These are phyloP conservation scores for Acanthosepion esculentum DNA, from an alignment of 2,888 invertebrate genomes.

Conservation along the genomic window DNA sequence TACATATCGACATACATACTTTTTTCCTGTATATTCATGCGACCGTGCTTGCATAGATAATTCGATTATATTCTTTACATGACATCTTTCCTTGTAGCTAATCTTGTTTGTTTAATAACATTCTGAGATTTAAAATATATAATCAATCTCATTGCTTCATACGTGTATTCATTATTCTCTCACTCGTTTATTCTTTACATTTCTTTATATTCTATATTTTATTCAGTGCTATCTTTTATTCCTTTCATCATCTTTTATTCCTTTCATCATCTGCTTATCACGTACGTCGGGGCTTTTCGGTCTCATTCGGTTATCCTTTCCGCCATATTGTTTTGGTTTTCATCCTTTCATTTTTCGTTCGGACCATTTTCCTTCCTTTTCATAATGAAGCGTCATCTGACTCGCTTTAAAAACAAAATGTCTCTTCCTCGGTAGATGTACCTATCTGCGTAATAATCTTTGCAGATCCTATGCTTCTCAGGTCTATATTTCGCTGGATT, in stretches of 20 bases:
- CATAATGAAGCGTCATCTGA: not conserved
- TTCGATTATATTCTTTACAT: not conserved
- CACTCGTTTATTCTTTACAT: not conserved
- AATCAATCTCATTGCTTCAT: slow-evolving; percentile 4
- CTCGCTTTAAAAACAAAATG: not conserved
- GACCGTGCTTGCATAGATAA: not conserved
- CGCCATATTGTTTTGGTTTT: not conserved
- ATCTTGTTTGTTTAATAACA: not conserved
- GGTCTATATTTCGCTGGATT: too few species aligned
- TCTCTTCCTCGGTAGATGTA: not conserved
- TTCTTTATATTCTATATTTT: not conserved
- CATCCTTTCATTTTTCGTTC: not conserved
- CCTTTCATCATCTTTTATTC: not conserved
- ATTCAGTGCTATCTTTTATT: not conserved
- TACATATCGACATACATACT: not conserved
- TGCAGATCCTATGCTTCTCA: too few species aligned
- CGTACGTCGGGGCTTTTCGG: not conserved
- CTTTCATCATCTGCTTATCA: not conserved
- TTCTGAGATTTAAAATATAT: not conserved
- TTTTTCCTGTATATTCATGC: not conserved
- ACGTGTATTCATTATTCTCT: not conserved
- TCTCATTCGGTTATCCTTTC: not conserved
- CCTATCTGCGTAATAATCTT: too few species aligned
- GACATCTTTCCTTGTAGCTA: not conserved
- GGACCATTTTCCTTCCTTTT: not conserved